phyloP scores from a whole-genome alignment of 2,797 vertebrate genomes.

The Numenius phaeopus region DNA sequence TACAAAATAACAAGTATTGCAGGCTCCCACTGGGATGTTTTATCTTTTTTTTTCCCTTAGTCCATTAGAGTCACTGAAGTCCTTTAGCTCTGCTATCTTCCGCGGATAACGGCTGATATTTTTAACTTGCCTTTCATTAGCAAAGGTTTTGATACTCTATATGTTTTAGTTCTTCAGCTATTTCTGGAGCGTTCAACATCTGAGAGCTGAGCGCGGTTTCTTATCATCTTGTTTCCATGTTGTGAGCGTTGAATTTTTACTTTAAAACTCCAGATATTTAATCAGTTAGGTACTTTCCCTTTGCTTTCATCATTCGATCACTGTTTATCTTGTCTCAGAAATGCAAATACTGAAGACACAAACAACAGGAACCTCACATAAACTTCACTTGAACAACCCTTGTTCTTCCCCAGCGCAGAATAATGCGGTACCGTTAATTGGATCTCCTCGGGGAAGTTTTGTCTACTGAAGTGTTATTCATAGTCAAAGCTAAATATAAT shows the following conservation, averaged over 20 bases:
- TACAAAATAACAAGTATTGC: not conserved
- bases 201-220: not conserved
- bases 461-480: slow-evolving; percentile 40
- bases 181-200: slow-evolving; percentile 9
- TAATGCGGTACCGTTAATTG: not conserved
- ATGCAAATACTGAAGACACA: slow-evolving; percentile 14
- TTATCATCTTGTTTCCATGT: not conserved
- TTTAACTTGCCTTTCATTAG: slow-evolving; percentile 60
- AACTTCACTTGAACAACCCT: not conserved
- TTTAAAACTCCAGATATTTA: not conserved
- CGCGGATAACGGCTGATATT: slow-evolving; percentile 36
- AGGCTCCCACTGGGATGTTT: not conserved
- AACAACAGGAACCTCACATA: not conserved
- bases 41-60: not conserved
- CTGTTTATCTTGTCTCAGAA: not conserved
- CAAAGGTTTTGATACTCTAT: slow-evolving; percentile 22
- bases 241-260: not conserved
- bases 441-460: slow-evolving; percentile 35
- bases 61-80: slow-evolving; percentile 22
- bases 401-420: not conserved
- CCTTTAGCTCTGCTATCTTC: slow-evolving; percentile 25
- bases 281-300: not conserved
- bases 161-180: slow-evolving; percentile 29
- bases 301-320: slow-evolving; percentile 1
- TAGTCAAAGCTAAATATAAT: slow-evolving; percentile 62